Percentiles rank a stretch among this genome's conserved stretches.
These are phyloP conservation scores for Macrobrachium nipponense DNA, from an alignment of 1,140 invertebrate species.

Conservation along the genomic window DNA sequence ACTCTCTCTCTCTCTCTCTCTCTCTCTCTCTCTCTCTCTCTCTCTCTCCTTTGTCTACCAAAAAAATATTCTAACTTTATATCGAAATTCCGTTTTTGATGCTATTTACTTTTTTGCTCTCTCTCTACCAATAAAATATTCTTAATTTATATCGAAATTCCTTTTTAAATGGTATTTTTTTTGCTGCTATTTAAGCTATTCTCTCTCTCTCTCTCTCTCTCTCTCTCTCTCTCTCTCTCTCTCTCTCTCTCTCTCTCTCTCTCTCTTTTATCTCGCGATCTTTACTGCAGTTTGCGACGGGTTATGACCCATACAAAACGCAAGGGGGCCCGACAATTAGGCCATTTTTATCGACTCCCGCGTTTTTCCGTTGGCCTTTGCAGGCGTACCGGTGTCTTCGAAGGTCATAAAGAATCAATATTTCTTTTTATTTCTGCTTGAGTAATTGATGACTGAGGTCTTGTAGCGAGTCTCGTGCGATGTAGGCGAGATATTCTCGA, in stretches of 20 bases:
- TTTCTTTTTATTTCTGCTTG: no score
- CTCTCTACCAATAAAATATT: no score
- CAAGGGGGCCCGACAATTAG: background rate
- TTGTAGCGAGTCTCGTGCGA: background rate
- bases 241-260: background rate
- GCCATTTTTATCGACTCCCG: background rate
- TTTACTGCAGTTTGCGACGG: background rate
- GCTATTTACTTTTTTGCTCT: no score
- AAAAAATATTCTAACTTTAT: no score
- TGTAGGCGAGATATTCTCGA: background rate
- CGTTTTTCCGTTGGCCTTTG: no score
- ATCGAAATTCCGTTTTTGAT: no score
- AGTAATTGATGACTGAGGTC: background rate
- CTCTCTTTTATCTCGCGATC: background rate
- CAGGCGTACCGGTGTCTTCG: no score
- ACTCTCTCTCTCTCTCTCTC: background rate
- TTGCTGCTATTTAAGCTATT: no score
- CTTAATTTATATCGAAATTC: no score
- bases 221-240: background rate
- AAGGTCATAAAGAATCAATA: no score
- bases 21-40: background rate
- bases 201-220: slow-evolving; percentile 8
- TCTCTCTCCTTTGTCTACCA: background rate
- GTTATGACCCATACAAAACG: background rate
- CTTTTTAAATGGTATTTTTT: background rate